Conservation (phyloP, 1,140 invertebrate species). For the Eumeta japonica region DNA sequence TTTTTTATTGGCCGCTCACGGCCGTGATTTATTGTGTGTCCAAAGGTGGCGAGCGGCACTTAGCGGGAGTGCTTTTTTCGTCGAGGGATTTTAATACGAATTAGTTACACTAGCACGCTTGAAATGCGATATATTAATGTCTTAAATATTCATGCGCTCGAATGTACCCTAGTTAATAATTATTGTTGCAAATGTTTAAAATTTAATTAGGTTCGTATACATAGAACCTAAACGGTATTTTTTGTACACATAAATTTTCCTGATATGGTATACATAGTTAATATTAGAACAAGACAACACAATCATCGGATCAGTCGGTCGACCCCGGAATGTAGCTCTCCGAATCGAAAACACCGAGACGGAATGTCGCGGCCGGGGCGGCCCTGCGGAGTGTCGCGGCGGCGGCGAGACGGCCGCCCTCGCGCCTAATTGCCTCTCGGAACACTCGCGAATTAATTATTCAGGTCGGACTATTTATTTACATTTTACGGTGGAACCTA, state of each 20-base stretch:
- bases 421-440: background rate
- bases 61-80: conserved; percentile 42
- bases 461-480: conserved; percentile 6
- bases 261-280: no score
- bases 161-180: background rate
- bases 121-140: background rate
- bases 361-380: no score
- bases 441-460: conserved; percentile 3
- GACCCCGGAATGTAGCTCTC: no score
- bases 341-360: no score
- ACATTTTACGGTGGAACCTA: conserved; percentile 3
- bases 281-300: no score
- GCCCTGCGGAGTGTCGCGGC: no score
- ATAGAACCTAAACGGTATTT: no score
- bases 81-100: conserved; percentile 23
- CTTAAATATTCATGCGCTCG: no score
- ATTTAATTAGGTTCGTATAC: no score
- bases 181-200: background rate
- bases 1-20: conserved; percentile 54
- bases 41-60: conserved; percentile 53
- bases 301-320: no score
- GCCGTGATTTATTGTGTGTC: conserved; percentile 54
- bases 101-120: conserved; percentile 8
- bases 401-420: background rate
- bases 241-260: no score